Conservation (phyloP, 2,888 invertebrate genomes). For the Parnassius apollo region DNA sequence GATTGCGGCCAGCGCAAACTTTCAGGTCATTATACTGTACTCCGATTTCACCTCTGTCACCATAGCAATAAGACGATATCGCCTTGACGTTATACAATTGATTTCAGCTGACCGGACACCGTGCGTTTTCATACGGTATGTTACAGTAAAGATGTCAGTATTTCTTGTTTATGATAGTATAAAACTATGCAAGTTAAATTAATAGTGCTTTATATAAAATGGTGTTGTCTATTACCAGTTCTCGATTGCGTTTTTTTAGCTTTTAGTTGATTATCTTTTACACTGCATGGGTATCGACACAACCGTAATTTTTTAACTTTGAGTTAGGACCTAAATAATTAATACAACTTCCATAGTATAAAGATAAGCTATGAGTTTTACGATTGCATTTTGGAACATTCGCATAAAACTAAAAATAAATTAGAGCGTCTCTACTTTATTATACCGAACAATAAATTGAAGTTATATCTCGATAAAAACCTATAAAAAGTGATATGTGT, state of each 20-base stretch:
- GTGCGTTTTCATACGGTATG: conserved; percentile 58
- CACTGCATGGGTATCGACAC: background rate
- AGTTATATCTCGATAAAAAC: conserved; percentile 22
- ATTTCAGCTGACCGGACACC: conserved; percentile 50
- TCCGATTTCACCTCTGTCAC: conserved; percentile 67
- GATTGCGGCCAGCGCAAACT: conserved; percentile 68
- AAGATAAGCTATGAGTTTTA: conserved; percentile 24
- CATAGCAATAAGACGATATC: conserved; percentile 54
- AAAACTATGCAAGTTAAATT: conserved; percentile 69
- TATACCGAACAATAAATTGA: conserved; percentile 22
- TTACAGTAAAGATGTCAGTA: conserved; percentile 71
- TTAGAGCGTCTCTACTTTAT: conserved; percentile 24
- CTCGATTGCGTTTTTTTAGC: conserved; percentile 9
- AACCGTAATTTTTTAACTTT: conserved; percentile 18
- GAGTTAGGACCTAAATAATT: conserved; percentile 22
- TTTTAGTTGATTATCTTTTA: conserved; percentile 19
- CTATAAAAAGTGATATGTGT: conserved; percentile 4
- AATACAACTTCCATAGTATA: conserved; percentile 21
- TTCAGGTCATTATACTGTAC: conserved; percentile 44
- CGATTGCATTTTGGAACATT: conserved; percentile 21
- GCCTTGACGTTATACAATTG: conserved; percentile 42
- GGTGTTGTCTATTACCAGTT: background rate
- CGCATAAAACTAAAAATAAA: conserved; percentile 20
- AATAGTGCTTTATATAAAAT: conserved; percentile 49
- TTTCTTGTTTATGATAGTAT: conserved; percentile 48